Evolutionary conservation across 53 echinoderm and acorn worm genomes (phyloP).

Genomic region (Hippasteria phrygiana): DNA sequence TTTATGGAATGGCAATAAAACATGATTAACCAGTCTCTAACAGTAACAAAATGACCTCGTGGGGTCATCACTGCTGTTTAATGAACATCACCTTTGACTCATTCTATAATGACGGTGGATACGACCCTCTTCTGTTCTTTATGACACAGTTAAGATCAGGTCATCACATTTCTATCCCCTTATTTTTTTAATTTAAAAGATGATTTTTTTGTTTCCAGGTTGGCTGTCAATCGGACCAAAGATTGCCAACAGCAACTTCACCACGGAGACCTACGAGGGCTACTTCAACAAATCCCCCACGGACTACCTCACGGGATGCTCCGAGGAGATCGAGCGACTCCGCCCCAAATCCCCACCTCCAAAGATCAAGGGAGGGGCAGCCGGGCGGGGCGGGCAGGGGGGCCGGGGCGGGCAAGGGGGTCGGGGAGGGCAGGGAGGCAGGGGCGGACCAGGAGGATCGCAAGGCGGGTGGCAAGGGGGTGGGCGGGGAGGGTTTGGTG

Average conservation of each 20-base stretch:
- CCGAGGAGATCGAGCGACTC: conserved; percentile 93
- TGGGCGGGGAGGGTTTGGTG: conserved; percentile 70
- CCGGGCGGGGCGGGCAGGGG: conserved; percentile 75
- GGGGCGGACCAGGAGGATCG: conserved; percentile 69
- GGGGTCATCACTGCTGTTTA: too few relatives aligned
- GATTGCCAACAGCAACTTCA: conserved; percentile 93
- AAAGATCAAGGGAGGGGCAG: conserved; percentile 79
- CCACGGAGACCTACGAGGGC: conserved; percentile 81
- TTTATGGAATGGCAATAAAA: too few relatives aligned
- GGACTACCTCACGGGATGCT: conserved; percentile 90
- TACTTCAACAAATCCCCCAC: conserved; percentile 88
- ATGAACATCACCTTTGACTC: too few relatives aligned
- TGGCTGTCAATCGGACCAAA: conserved; percentile 96
- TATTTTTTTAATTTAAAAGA: background rate
- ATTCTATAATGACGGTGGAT: too few relatives aligned
- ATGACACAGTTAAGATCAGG: too few relatives aligned
- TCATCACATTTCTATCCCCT: too few relatives aligned
- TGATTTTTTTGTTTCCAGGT: conserved; percentile 61
- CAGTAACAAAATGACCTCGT: too few relatives aligned
- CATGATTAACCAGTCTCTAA: too few relatives aligned
- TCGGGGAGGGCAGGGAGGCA: conserved; percentile 77
- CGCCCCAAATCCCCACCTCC: conserved; percentile 94
- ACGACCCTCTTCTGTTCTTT: too few relatives aligned
- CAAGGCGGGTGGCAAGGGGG: conserved; percentile 74
- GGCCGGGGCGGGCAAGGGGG: conserved; percentile 76